These are phyloP conservation scores for Pipistrellus nathusii DNA, from an alignment of 2,797 vertebrate species.

Conservation along the genomic window DNA sequence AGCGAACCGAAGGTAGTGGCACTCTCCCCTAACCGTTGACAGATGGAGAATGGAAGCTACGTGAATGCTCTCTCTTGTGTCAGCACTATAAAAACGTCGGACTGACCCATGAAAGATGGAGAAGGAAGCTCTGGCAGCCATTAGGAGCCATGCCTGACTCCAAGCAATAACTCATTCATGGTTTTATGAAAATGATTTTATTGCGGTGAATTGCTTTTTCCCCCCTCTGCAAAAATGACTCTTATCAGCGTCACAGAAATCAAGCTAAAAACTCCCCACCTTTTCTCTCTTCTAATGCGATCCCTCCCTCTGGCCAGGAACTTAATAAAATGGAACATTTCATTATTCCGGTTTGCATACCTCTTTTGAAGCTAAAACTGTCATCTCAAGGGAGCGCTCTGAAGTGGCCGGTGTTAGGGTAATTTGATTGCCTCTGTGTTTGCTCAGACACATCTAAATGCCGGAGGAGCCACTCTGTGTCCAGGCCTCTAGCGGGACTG, in stretches of 20 bases:
- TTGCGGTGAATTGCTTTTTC: slow-evolving; percentile 86
- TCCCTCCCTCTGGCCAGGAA: slow-evolving; percentile 83
- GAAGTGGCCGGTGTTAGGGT: slow-evolving; percentile 72
- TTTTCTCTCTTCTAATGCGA: slow-evolving; percentile 82
- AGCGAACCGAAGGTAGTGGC: slow-evolving; percentile 82
- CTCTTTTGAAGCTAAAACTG: slow-evolving; percentile 81
- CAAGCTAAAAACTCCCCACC: slow-evolving; percentile 84
- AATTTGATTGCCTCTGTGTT: slow-evolving; percentile 76
- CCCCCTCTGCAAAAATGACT: slow-evolving; percentile 87
- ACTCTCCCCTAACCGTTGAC: slow-evolving; percentile 88
- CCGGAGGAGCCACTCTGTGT: slow-evolving; percentile 50
- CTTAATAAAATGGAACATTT: slow-evolving; percentile 86
- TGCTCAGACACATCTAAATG: slow-evolving; percentile 78
- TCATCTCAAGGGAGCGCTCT: slow-evolving; percentile 75
- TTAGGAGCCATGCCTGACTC: slow-evolving; percentile 85
- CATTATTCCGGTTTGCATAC: slow-evolving; percentile 83
- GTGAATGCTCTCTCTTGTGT: slow-evolving; percentile 88
- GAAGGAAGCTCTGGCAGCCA: slow-evolving; percentile 85
- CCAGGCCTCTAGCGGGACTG: slow-evolving; percentile 72
- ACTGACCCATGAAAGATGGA: slow-evolving; percentile 88
- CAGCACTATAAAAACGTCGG: slow-evolving; percentile 88
- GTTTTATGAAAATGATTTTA: slow-evolving; percentile 89
- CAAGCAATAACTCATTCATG: slow-evolving; percentile 86
- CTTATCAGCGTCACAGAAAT: slow-evolving; percentile 88
- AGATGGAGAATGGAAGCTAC: slow-evolving; percentile 87